Conservation (phyloP, 2,888 invertebrate genomes). For the Ectropis crepuscularia region DNA sequence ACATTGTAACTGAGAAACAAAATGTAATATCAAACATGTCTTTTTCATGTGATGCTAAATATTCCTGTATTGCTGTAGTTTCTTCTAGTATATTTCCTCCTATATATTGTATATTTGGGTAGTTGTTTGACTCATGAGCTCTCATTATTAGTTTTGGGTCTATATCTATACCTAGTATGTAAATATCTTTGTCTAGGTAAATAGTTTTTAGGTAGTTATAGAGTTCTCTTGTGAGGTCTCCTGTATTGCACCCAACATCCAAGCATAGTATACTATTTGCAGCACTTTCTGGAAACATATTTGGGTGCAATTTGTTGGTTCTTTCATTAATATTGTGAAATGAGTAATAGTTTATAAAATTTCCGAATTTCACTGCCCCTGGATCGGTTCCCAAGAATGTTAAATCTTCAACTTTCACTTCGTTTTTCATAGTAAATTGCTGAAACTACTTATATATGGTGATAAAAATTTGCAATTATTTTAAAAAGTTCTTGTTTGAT, state of each 20-base stretch:
- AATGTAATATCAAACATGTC: slow-evolving; percentile 87
- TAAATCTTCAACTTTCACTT: slow-evolving; percentile 53
- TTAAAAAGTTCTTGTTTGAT: too few relatives aligned
- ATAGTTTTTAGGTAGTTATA: slow-evolving; percentile 78
- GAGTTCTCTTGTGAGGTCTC: slow-evolving; percentile 88
- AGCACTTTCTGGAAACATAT: slow-evolving; percentile 62
- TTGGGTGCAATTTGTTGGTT: slow-evolving; percentile 81
- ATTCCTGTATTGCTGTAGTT: slow-evolving; percentile 66
- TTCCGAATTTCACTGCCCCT: slow-evolving; percentile 91
- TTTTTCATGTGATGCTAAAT: slow-evolving; percentile 71
- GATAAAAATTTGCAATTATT: too few relatives aligned
- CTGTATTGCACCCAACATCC: slow-evolving; percentile 92
- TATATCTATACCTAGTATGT: slow-evolving; percentile 90
- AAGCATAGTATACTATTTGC: slow-evolving; percentile 78
- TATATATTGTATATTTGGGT: slow-evolving; percentile 79
- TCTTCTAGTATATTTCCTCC: slow-evolving; percentile 86
- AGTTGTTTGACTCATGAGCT: slow-evolving; percentile 83
- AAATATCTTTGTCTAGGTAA: slow-evolving; percentile 61
- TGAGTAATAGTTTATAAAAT: slow-evolving; percentile 94
- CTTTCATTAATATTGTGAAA: slow-evolving; percentile 90
- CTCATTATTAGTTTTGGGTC: slow-evolving; percentile 88
- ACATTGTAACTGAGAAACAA: slow-evolving; percentile 95
- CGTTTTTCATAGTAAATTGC: slow-evolving; percentile 40
- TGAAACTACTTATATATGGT: neutral
- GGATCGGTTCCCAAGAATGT: slow-evolving; percentile 86